Base-by-base conservation (phyloP, 2,888 invertebrate species). In the Andrena chrysosceles region DNA sequence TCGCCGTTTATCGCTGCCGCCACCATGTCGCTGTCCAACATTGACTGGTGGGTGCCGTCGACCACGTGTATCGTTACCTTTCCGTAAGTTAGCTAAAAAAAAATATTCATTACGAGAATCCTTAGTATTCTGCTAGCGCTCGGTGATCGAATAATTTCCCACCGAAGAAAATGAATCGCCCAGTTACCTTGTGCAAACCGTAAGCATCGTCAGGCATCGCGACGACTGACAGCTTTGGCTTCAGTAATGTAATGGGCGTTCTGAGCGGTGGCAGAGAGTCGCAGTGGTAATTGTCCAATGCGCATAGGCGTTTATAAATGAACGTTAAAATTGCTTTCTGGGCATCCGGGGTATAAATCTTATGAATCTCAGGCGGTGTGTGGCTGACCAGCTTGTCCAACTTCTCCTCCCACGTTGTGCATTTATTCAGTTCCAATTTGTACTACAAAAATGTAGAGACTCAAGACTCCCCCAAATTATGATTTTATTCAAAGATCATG, bases 11-110 rank as follows among this genome's bases (percentile, higher is more conserved):
- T 91, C 4, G 90, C 91, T 4, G 81, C 95, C 0, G 96, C 95
- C 67, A 96, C 94, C 85, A 95, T 95, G 67, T 95, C 94, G 89
- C 96, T 96, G 16, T 97, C 96, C 86, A 97, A 91, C 89, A 97
- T 96, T 56, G 96, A 96, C 0, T 95, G 92, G 89, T 97, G 97
- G 91, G 96, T 96, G 8, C 97, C 97, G 89, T 97, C 96, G n/a
- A 97, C 94, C 64, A 95, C 95, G 88, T 96, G 95, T 0, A 97
- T 94, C 0, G 95, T 95, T 0, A 97, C 95, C 2, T 94, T 94
- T 0, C 95, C 94, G 35, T 95, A 95, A 0, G 96, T 96, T 33
- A 95, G 92, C 91, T 94, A 87, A 33, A 91, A 49, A n/a, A n/a
- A 23, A 26, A 10, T 42, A 42, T 42, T 42, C 5, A 42, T 4